Percentiles rank a stretch among this genome's conserved stretches.
These are phyloP conservation scores for Globia sparganii DNA, from an alignment of 2,888 invertebrate species.

Conservation along the genomic window DNA sequence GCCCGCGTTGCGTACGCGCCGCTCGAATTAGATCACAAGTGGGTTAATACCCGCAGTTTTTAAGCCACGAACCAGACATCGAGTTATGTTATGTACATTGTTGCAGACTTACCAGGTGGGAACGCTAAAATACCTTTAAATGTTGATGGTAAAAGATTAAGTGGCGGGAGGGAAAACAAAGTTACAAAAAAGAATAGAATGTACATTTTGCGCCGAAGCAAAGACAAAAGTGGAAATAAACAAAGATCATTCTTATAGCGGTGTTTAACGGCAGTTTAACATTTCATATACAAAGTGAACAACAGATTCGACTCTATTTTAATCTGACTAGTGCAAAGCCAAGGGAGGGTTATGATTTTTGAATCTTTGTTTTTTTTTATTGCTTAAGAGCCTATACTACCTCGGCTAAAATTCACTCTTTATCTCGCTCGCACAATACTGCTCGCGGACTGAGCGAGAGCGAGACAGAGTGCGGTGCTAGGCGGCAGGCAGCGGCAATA, in stretches of 20 bases:
- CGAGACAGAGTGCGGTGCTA: too few relatives aligned
- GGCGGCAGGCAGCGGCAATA: too few relatives aligned
- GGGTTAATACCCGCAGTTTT: constrained; percentile 79
- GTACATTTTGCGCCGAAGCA: constrained; percentile 20
- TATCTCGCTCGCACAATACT: too few relatives aligned
- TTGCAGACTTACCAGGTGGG: constrained; percentile 47
- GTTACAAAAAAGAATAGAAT: background rate
- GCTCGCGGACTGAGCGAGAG: too few relatives aligned
- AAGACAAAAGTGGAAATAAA: constrained; percentile 27
- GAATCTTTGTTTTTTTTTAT: too few relatives aligned
- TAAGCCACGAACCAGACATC: constrained; percentile 65
- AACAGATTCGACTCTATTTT: too few relatives aligned
- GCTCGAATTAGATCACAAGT: constrained; percentile 79
- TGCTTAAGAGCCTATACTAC: too few relatives aligned
- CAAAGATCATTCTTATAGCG: background rate
- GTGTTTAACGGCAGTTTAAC: constrained; percentile 19
- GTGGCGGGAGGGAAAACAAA: constrained; percentile 9
- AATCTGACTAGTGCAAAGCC: too few relatives aligned
- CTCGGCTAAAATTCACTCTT: too few relatives aligned
- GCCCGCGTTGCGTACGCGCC: constrained; percentile 65
- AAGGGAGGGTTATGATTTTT: too few relatives aligned
- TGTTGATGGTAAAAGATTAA: constrained; percentile 13
- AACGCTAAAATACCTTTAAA: constrained; percentile 25
- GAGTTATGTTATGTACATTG: constrained; percentile 72
- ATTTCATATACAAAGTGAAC: background rate